Conservation (phyloP, 2,797 vertebrate species). For the Mionectes olivaceus region DNA sequence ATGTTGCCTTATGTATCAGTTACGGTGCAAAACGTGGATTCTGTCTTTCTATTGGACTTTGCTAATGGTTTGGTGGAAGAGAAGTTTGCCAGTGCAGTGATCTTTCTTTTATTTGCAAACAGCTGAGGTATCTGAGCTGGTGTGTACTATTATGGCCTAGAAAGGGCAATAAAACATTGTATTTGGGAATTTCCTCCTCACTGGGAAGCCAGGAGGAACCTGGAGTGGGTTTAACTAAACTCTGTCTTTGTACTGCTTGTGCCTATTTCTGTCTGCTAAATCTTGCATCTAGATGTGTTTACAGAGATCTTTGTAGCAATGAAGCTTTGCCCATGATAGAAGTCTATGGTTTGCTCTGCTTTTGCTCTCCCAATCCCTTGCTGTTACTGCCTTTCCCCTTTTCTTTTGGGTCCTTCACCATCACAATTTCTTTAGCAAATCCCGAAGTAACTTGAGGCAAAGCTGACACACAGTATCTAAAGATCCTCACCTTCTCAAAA, state of each 20-base stretch:
- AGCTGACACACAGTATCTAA: background rate
- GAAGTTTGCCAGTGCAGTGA: background rate
- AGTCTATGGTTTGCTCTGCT: background rate
- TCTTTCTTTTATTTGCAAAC: background rate
- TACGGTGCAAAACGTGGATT: fast-evolving
- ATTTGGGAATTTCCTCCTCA: background rate
- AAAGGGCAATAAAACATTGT: background rate
- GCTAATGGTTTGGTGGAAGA: background rate
- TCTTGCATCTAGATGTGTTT: background rate
- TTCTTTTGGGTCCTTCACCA: background rate
- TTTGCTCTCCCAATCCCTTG: background rate
- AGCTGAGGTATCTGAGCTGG: background rate
- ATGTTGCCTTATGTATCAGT: fast-evolving
- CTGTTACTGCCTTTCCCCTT: background rate
- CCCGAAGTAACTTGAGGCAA: background rate
- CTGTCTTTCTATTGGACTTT: background rate
- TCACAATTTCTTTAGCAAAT: background rate
- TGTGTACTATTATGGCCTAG: background rate
- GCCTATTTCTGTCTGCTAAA: background rate
- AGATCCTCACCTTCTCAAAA: background rate
- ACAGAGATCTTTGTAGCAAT: background rate
- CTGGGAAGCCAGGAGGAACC: background rate
- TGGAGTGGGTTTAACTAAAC: background rate
- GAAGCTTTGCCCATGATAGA: background rate
- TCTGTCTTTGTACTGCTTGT: background rate